Conservation (phyloP, 2,113 vertebrate genomes). For the Camarhynchus parvulus region DNA sequence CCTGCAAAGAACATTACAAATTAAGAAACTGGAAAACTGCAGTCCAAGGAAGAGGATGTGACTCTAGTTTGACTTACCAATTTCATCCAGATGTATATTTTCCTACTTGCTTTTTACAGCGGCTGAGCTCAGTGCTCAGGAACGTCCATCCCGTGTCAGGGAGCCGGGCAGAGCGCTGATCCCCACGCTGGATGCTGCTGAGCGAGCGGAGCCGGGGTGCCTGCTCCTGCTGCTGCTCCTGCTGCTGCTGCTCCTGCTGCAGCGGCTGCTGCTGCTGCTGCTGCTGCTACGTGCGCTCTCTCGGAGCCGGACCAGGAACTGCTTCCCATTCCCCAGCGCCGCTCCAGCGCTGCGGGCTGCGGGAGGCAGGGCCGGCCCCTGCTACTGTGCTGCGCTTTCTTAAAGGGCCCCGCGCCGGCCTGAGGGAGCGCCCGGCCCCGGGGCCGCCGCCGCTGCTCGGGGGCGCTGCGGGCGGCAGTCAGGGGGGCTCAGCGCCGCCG, state of each 20-base stretch:
- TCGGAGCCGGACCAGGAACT: constrained; percentile 12
- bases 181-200: constrained; percentile 15
- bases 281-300: neutral
- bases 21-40: neutral
- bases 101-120: constrained; percentile 54
- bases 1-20: neutral
- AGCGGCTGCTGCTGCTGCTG: fast-evolving
- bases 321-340: constrained; percentile 31
- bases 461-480: neutral
- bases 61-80: constrained; percentile 57
- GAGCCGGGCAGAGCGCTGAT: neutral
- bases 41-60: neutral
- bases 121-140: constrained; percentile 67
- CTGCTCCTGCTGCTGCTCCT: neutral
- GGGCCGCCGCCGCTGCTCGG: neutral
- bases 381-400: constrained; percentile 55
- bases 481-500: fast-evolving
- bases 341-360: neutral
- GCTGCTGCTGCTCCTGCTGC: fast-evolving
- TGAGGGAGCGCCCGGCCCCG: neutral
- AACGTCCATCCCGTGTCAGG: constrained; percentile 24
- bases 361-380: constrained; percentile 38
- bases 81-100: constrained; percentile 49
- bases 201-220: neutral
- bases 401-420: constrained; percentile 68